Base-by-base conservation (phyloP, 2,888 invertebrate genomes). In the Leptopterna dolabrata region DNA sequence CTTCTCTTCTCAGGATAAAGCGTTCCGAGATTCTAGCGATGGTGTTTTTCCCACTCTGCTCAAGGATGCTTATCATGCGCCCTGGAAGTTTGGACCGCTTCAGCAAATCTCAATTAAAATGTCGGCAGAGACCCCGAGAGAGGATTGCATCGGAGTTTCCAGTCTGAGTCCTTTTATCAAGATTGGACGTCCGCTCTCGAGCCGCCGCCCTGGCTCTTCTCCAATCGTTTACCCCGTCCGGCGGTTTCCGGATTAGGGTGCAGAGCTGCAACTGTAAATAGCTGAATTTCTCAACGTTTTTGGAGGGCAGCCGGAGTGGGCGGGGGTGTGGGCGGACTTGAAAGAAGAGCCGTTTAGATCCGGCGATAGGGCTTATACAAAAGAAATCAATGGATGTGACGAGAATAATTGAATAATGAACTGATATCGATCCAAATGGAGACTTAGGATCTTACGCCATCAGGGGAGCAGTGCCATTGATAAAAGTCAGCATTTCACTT, bases 61-160 rank as follows among this genome's bases (percentile, higher is more conserved):
- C 63, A 13, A 9, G 63, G 19, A 24, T 11, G 0, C 63, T 63
- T 63, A 63, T 63, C 63, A 63, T 63, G 63, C 63, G 27, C 63
- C 63, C 24, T 19, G 55, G 55, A 19, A 63, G 63, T 63, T 63
- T 24, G 63, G 11, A 24, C 24, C 24, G 55, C 63, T 63, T 27
- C 63, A 63, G 63, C 63, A 63, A 63, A 63, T 63, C 41, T 73
- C 73, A 73, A 36, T 73, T 73, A 73, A 73, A 73, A 73, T 30
- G 73, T 30, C 16, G 13, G 73, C 73, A 30, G 19, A 16, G 36
- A n/a, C 19, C 71, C 24, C 4, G 30, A n/a, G 51, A 51, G 51
- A 45, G 45, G 70, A 27, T 70, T 19, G 70, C 70, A 29, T 70
- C 29, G 71, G 71, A 29, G 36, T 27, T 36, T 36, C 73, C 73